Evolutionary conservation across 2,888 invertebrate genomes (phyloP), one percentile per base, ranked within the genome.

Genomic region (Argyresthia goedartella): DNA sequence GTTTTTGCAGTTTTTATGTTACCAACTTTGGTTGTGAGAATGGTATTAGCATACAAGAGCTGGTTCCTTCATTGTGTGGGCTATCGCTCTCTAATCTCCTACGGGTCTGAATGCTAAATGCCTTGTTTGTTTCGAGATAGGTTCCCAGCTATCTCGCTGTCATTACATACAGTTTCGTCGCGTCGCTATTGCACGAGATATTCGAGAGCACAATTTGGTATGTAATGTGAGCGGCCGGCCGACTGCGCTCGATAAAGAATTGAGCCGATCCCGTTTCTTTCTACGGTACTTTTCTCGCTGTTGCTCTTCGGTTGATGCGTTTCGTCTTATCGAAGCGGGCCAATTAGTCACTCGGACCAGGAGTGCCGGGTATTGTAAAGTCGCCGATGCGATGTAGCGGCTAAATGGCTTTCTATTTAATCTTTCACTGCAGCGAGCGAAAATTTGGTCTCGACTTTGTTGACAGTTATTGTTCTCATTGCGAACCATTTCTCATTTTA

Each of bases 151-250:
- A 25, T 25, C 25, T 25, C 25, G 2, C 25, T 25, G 70, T 76
- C 81, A 78, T 82, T 84, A 81, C 69, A 67, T 77, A 80, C 81
- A 81, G 81, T 81, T 82, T 77, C 72, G 69, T 77, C 72, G 69
- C 63, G 71, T 76, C 73, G 76, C 73, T 74, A 76, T n/a, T n/a
- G n/a, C 71, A 73, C 65, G 68, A 68, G 72, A 71, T 74, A 76
- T 76, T 74, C 69, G 75, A 79, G 74, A 76, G 73, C 72, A 80
- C 71, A 80, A 78, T 82, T 75, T 71, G 35, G 50, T 35, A 8
- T 34, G 44, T 49, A 78, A 8, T 34, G 44, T 49, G 79, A 73
- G 73, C 66, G 66, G 64, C 60, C n/a, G n/a, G 63, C 60, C 59
- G 59, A 52, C 57, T 63, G 60, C 56, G 54, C 60, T 56, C 71